These are phyloP conservation scores for Erythrolamprus reginae DNA, from an alignment of 2,113 vertebrate genomes.

Conservation along the genomic window DNA sequence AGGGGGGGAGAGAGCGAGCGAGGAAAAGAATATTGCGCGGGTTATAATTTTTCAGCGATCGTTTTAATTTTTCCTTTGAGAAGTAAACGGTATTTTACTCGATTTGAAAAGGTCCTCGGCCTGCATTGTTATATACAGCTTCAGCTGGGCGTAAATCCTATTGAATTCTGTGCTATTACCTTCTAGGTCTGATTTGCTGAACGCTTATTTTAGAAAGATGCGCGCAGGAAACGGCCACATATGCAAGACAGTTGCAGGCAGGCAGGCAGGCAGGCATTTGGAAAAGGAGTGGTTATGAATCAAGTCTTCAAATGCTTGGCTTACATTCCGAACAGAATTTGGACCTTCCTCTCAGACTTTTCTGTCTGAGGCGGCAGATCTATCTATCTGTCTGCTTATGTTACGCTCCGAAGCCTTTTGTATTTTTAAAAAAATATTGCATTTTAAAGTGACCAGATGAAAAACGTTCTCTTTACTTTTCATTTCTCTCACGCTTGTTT, in stretches of 20 bases:
- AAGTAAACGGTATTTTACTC: not conserved
- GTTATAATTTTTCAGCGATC: not conserved
- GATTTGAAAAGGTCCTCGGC: not conserved
- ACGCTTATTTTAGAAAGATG: not conserved
- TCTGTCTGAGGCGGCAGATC: not conserved
- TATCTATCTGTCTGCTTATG: no score
- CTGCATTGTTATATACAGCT: no score
- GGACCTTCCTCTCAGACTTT: not conserved
- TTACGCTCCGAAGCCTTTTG: not conserved
- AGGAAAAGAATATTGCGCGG: fast-evolving
- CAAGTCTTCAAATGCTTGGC: not conserved
- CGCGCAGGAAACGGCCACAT: not conserved
- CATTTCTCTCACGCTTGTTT: not conserved
- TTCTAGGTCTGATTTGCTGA: not conserved
- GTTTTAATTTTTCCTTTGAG: not conserved
- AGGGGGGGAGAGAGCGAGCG: no score
- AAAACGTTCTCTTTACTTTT: not conserved
- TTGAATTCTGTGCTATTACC: not conserved
- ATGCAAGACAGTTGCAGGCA: not conserved
- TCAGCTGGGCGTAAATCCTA: not conserved
- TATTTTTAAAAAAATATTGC: not conserved
- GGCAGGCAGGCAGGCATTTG: no score
- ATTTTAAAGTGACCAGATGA: not conserved
- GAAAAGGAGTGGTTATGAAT: not conserved
- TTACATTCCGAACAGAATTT: not conserved